Percentiles rank a stretch among this genome's conserved stretches.
Evolutionary conservation across 2,888 invertebrate genomes (phyloP).

Genomic region (Laothoe populi): DNA sequence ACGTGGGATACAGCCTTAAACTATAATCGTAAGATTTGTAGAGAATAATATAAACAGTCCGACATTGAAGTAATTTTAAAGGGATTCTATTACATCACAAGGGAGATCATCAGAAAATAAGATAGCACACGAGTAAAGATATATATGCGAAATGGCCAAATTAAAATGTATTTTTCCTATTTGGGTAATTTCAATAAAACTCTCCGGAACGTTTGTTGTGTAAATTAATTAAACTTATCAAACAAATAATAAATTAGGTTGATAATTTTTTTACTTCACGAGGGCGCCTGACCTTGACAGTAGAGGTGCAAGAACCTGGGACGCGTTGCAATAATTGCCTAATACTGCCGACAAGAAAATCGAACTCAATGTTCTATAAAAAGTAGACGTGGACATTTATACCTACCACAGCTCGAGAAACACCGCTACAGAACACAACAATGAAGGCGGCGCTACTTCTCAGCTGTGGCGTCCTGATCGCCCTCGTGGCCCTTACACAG

Average conservation of each 20-base stretch:
- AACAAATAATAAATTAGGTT: slow-evolving; percentile 25
- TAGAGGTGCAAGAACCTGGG: slow-evolving; percentile 58
- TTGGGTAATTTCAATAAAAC: neutral
- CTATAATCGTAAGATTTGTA: too few relatives aligned
- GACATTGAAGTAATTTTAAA: too few relatives aligned
- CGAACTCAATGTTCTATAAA: slow-evolving; percentile 74
- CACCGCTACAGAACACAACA: slow-evolving; percentile 52
- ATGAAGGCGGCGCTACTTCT: slow-evolving; percentile 66
- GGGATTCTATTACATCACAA: too few relatives aligned
- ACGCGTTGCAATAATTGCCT: slow-evolving; percentile 65
- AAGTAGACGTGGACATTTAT: slow-evolving; percentile 57
- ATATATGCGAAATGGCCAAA: too few relatives aligned
- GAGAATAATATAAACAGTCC: too few relatives aligned
- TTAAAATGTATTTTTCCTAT: too few relatives aligned
- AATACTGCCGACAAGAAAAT: slow-evolving; percentile 67
- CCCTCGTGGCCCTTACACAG: slow-evolving; percentile 73
- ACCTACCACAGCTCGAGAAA: slow-evolving; percentile 61
- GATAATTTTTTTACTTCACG: slow-evolving; percentile 11
- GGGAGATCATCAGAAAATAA: too few relatives aligned
- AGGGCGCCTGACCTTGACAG: slow-evolving; percentile 64
- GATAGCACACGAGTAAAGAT: too few relatives aligned
- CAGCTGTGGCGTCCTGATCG: slow-evolving; percentile 55
- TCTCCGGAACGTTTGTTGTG: neutral
- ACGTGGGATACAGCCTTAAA: too few relatives aligned
- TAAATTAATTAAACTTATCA: neutral